A percentile compares a stretch with the other conserved stretches of the same genome.
These are phyloP conservation scores for Brachypterus glaber DNA, from an alignment of 2,888 invertebrate genomes.

Conservation along the genomic window DNA sequence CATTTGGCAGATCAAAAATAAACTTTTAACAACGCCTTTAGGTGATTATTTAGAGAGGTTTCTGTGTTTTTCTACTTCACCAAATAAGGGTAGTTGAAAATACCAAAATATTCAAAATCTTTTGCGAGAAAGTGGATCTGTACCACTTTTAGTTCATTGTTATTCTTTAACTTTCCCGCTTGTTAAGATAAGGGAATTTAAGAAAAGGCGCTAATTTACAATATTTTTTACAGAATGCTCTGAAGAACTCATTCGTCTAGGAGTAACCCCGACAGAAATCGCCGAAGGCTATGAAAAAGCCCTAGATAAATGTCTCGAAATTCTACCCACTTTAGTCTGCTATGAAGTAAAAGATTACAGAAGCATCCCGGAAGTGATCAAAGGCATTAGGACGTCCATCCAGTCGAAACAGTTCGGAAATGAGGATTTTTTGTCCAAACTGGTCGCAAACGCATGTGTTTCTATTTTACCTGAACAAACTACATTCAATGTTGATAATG, in stretches of 20 bases:
- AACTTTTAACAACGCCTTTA: no score
- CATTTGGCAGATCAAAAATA: no score
- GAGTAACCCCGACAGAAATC: constrained; percentile 94
- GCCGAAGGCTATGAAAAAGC: constrained; percentile 92
- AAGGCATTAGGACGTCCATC: constrained; percentile 69
- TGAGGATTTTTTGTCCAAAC: constrained; percentile 81
- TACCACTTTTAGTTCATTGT: no score
- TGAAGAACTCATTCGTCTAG: constrained; percentile 85
- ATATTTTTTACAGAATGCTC: constrained; percentile 61
- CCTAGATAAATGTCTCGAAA: constrained; percentile 77
- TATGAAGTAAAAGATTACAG: constrained; percentile 62
- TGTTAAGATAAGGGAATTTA: no score
- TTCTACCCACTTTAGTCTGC: constrained; percentile 73
- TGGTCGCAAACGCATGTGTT: constrained; percentile 83
- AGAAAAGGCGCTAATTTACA: no score
- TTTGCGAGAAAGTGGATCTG: no score
- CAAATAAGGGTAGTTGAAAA: no score
- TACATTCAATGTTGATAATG: constrained; percentile 95
- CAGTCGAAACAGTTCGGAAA: constrained; percentile 98
- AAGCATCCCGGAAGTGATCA: constrained; percentile 60
- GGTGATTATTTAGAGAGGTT: no score
- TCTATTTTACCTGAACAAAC: constrained; percentile 77
- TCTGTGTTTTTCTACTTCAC: no score
- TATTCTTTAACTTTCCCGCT: no score
- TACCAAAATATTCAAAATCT: no score